Evolutionary conservation across 2,888 invertebrate species (phyloP).

Genomic region (Agriopis aurantiaria): DNA sequence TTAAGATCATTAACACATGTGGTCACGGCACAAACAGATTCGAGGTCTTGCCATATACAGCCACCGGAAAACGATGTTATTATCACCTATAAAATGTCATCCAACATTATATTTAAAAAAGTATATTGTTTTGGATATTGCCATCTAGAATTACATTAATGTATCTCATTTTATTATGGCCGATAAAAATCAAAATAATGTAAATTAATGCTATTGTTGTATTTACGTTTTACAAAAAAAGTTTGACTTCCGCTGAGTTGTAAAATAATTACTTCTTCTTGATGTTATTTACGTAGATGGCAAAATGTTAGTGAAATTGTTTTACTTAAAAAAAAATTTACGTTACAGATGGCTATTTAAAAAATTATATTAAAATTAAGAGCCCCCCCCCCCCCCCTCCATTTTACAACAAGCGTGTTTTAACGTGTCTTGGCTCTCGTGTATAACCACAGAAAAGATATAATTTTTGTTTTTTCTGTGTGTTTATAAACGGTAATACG

Average conservation of each 20-base stretch:
- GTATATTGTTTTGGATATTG: not conserved
- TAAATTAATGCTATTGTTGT: not conserved
- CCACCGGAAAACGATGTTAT: constrained; percentile 20
- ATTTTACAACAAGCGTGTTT: too few relatives aligned
- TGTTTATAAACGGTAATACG: too few relatives aligned
- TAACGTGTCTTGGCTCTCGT: too few relatives aligned
- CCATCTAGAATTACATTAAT: constrained; percentile 3
- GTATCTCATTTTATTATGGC: not conserved
- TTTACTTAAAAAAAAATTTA: too few relatives aligned
- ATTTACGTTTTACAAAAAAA: not conserved
- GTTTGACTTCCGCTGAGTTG: not conserved
- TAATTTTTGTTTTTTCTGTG: too few relatives aligned
- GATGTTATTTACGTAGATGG: not conserved
- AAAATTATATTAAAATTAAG: too few relatives aligned
- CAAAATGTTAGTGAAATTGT: too few relatives aligned
- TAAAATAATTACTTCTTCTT: not conserved
- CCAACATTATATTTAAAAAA: constrained; percentile 4
- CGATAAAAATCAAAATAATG: constrained; percentile 1
- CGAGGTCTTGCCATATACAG: constrained; percentile 20
- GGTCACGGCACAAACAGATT: constrained; percentile 1
- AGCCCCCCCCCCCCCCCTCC: too few relatives aligned
- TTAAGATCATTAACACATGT: constrained; percentile 13
- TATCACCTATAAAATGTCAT: constrained; percentile 6
- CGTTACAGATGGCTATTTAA: too few relatives aligned
- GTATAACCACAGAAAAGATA: too few relatives aligned